A percentile compares a stretch with the other conserved stretches of the same genome.
These are phyloP conservation scores for Mactromeris polynyma DNA, from an alignment of 2,888 invertebrate genomes.

Conservation along the genomic window DNA sequence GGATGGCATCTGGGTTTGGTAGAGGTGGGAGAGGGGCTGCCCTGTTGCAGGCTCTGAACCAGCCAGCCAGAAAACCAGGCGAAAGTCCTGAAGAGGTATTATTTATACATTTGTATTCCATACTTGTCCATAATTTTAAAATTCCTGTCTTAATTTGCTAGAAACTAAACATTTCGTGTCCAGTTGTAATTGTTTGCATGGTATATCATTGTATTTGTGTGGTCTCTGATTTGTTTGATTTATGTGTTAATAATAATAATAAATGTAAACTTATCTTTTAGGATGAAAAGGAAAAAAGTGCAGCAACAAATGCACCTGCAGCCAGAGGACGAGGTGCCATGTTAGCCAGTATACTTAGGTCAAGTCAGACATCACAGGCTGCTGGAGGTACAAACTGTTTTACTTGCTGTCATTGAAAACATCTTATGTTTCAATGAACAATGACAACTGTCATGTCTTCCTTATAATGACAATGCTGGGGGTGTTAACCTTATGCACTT, in stretches of 20 bases:
- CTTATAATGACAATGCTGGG: too few relatives aligned
- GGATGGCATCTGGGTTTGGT: conserved; percentile 75
- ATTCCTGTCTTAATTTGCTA: too few relatives aligned
- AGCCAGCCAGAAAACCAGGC: conserved; percentile 81
- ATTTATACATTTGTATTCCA: too few relatives aligned
- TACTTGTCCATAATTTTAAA: too few relatives aligned
- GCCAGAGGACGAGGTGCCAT: conserved; percentile 73
- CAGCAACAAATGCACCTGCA: conserved; percentile 10
- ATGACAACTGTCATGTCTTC: too few relatives aligned
- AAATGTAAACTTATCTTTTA: neutral
- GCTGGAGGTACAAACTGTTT: conserved; percentile 22
- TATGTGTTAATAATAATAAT: neutral
- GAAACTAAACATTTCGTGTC: too few relatives aligned
- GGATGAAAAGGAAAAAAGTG: neutral
- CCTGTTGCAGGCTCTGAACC: conserved; percentile 82
- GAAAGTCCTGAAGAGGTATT: conserved; percentile 50
- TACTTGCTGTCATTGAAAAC: too few relatives aligned
- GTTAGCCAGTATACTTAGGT: conserved; percentile 51
- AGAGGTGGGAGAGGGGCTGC: conserved; percentile 85
- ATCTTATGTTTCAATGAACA: too few relatives aligned
- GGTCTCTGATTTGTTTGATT: neutral
- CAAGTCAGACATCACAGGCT: neutral
- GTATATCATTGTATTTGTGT: neutral
- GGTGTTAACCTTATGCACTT: too few relatives aligned
- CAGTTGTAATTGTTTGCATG: neutral